A percentile compares a stretch with the other conserved stretches of the same genome.
Conservation (phyloP, 2,888 invertebrate genomes). For the Thysanoteuthis rhombus region DNA sequence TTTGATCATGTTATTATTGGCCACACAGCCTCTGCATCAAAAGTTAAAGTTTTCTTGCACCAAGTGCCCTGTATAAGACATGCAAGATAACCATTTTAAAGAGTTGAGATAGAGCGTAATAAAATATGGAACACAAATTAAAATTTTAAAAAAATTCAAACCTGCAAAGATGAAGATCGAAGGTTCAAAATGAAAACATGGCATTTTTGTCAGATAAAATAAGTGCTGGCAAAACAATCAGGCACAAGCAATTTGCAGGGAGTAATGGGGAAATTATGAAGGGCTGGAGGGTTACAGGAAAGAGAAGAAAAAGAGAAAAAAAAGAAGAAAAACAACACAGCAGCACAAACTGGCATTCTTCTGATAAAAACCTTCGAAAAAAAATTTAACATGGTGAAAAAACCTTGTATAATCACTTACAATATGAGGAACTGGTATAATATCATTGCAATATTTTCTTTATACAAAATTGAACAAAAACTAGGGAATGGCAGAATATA, state of each 20-base stretch:
- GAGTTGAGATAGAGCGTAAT: not conserved
- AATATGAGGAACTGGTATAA: constrained; percentile 29
- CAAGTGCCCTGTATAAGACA: not conserved
- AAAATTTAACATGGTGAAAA: constrained; percentile 28
- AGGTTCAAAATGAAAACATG: not conserved
- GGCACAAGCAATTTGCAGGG: not conserved
- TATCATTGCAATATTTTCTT: constrained; percentile 40
- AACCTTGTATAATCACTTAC: constrained; percentile 28
- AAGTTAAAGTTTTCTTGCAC: not conserved
- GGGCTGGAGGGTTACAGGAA: too few species aligned
- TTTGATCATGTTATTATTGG: not conserved
- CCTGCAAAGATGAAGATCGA: not conserved
- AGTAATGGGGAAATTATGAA: not conserved
- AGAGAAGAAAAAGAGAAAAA: constrained; percentile 17
- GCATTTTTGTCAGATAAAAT: not conserved
- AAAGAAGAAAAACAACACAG: constrained; percentile 23
- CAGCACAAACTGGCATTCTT: constrained; percentile 13
- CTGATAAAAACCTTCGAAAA: not conserved
- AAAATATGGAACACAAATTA: not conserved
- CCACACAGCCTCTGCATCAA: not conserved
- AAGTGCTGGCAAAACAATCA: not conserved
- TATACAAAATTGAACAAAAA: constrained; percentile 43
- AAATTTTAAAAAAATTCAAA: not conserved
- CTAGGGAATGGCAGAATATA: constrained; percentile 50
- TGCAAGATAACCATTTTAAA: not conserved